phyloP scores from a whole-genome alignment of 2,113 vertebrate genomes.

The Cyprinus carpio region DNA sequence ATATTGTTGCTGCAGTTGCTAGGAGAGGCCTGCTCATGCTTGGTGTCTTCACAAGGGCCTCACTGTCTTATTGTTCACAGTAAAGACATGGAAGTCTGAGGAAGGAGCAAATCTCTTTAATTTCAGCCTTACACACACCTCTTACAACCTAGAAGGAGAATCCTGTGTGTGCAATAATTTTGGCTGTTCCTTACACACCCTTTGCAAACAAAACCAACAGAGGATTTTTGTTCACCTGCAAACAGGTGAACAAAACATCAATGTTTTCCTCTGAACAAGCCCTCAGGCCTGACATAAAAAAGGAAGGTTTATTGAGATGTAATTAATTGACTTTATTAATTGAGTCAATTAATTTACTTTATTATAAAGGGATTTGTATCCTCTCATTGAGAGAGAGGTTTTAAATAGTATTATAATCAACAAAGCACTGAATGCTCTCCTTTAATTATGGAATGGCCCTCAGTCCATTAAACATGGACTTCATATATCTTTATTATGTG shows the following conservation, averaged over 20 bases:
- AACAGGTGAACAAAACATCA: too few species aligned
- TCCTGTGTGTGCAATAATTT: background rate
- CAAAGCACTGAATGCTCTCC: slow-evolving; percentile 15
- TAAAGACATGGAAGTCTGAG: background rate
- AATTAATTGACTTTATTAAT: slow-evolving; percentile 36
- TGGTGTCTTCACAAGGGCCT: slow-evolving; percentile 73
- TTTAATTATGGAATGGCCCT: background rate
- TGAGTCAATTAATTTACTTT: too few species aligned
- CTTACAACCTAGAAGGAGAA: background rate
- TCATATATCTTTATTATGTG: background rate
- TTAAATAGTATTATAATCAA: slow-evolving; percentile 55
- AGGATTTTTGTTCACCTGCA: slow-evolving; percentile 2
- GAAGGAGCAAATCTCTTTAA: slow-evolving; percentile 5
- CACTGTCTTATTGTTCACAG: slow-evolving; percentile 59
- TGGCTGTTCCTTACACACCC: background rate
- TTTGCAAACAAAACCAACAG: background rate
- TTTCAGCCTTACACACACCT: slow-evolving; percentile 5
- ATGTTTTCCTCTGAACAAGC: background rate
- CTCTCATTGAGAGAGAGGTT: slow-evolving; percentile 35
- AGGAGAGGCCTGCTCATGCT: slow-evolving; percentile 75
- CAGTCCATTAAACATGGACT: background rate
- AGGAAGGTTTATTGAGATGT: slow-evolving; percentile 32
- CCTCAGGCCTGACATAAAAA: slow-evolving; percentile 10
- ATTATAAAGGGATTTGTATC: slow-evolving; percentile 46
- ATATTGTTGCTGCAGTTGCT: slow-evolving; percentile 76